Percentiles rank a stretch among this genome's conserved stretches.
Evolutionary conservation across 2,113 vertebrate genomes (phyloP).

Genomic region (Mesembrinibis cayennensis): DNA sequence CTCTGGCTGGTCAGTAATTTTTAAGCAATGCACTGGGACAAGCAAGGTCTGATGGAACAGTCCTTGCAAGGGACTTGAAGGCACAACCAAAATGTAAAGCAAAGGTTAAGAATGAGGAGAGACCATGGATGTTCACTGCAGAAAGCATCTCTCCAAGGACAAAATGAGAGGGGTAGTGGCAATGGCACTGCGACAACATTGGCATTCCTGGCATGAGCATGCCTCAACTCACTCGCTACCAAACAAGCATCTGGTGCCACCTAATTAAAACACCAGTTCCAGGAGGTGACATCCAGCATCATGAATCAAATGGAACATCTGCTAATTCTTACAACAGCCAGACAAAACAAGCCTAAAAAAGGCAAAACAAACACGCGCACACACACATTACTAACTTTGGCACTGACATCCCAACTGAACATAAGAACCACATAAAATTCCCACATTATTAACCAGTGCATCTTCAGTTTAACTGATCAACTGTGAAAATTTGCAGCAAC

Average conservation of each 20-base stretch:
- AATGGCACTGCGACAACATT: background rate
- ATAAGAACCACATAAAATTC: background rate
- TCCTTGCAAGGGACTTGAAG: background rate
- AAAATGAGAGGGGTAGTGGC: background rate
- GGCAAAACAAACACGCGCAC: slow-evolving; percentile 6
- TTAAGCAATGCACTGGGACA: background rate
- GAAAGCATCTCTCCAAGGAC: background rate
- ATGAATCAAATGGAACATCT: slow-evolving; percentile 53
- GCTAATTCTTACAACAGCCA: slow-evolving; percentile 50
- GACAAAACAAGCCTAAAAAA: slow-evolving; percentile 36
- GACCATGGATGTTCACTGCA: fast-evolving
- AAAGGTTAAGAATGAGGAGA: background rate
- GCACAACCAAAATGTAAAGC: background rate
- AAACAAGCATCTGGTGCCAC: slow-evolving; percentile 59
- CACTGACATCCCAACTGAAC: background rate
- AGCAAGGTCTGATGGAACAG: fast-evolving
- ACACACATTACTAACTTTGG: slow-evolving; percentile 29
- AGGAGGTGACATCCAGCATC: slow-evolving; percentile 25
- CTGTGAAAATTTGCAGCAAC: slow-evolving; percentile 3
- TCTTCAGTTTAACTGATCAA: background rate
- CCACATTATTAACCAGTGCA: slow-evolving; percentile 34
- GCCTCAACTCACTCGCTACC: background rate
- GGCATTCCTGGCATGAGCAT: background rate
- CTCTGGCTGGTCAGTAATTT: background rate
- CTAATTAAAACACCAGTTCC: slow-evolving; percentile 63